Base-by-base conservation (phyloP, 2,113 vertebrate genomes). In the Catharus fuscescens region DNA sequence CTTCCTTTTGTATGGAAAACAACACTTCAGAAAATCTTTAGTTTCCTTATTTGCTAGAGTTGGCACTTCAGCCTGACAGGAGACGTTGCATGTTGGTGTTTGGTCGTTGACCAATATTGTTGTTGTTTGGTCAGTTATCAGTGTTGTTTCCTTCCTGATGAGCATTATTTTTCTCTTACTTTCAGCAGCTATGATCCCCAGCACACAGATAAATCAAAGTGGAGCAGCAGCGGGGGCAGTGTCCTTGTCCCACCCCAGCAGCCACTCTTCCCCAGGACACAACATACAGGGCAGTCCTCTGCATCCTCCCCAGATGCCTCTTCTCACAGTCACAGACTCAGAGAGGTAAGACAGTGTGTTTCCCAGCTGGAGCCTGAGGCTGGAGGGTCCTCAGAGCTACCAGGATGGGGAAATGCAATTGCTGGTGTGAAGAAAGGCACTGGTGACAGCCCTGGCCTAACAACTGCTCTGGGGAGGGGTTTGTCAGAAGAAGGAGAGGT, bases 301-400 rank as follows among this genome's bases (percentile, higher is more conserved):
- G 92, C 96, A 98, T 95, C 92, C 96, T 90, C 91, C 97, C n/a
- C 97, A 98, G 93, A 77, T 98, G 86, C 89, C 97, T 92, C 95
- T 97, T 72, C 97, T 98, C 45, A 16, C 97, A 93, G 94, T 97
- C 92, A 94, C 24, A 42, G 97, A 98, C 74, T 61, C 97, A 45
- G 98, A 98, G 88, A 98, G 98, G 98, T 98, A 98, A 97, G 98
- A 93, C 59, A 61, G 29, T 47, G 34, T 31, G 73, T n/a, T 66
- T 80, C 14, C 24, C n/a, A 38, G 1, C 1, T 31, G 26, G 9
- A 65, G 8, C 40, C 28, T 57, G 62, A 28, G 53, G n/a, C 48
- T 64, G n/a, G 9, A 21, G 34, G 82, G 59, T 82, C 66, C 73
- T 96, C 95, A 96, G 93, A 93, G 77, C 80, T 96, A 72, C 77